Evolutionary conservation across 2,888 invertebrate species (phyloP).

Genomic region (Aleiodes leptofemur): DNA sequence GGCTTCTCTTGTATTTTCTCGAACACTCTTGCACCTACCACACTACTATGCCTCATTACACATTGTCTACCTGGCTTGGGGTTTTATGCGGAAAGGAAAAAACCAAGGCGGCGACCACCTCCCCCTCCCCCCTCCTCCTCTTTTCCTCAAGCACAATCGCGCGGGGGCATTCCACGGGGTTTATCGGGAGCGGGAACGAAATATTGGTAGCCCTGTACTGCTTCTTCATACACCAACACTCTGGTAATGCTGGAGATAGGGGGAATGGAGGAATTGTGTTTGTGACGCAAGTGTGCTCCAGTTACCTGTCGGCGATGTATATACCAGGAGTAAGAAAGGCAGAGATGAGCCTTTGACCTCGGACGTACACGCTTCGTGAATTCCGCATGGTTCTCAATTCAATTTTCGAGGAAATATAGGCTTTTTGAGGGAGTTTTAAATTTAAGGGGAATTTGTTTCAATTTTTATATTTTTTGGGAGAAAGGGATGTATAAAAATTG

Average conservation of each 20-base stretch:
- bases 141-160: too few relatives aligned
- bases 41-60: slow-evolving; percentile 27
- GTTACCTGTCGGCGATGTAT: slow-evolving; percentile 18
- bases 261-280: too few relatives aligned
- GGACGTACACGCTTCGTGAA: background rate
- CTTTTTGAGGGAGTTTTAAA: too few relatives aligned
- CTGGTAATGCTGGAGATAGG: too few relatives aligned
- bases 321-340: background rate
- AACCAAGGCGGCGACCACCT: too few relatives aligned
- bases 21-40: slow-evolving; percentile 18
- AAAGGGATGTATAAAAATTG: too few relatives aligned
- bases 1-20: slow-evolving; percentile 9
- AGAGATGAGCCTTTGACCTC: slow-evolving; percentile 34
- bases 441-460: too few relatives aligned
- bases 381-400: slow-evolving; percentile 25
- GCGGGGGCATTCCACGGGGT: background rate
- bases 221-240: too few relatives aligned
- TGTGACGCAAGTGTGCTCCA: slow-evolving; percentile 31
- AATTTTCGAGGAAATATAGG: too few relatives aligned
- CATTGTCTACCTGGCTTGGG: slow-evolving; percentile 21
- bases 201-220: slow-evolving; percentile 16
- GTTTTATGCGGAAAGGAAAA: background rate
- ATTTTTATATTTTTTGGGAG: too few relatives aligned
- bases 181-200: slow-evolving; percentile 21
- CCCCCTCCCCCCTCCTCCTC: too few relatives aligned